A percentile compares a stretch with the other conserved stretches of the same genome.
Evolutionary conservation across 2,888 invertebrate genomes (phyloP).

Genomic region (Liposcelis brunnea): DNA sequence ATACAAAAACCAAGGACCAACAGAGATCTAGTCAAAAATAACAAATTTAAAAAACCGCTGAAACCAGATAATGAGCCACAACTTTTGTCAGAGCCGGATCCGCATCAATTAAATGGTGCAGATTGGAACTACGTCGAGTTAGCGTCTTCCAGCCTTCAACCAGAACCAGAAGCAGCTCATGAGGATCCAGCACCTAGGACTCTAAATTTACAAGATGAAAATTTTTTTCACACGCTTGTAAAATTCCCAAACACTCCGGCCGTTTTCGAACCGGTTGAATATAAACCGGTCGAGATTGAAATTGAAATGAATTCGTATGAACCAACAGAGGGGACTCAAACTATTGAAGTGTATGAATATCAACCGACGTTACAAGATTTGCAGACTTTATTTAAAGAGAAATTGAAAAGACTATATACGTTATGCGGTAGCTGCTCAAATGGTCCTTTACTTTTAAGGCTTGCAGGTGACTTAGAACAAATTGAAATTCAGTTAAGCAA

Average conservation of each 20-base stretch:
- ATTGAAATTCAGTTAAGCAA: not conserved
- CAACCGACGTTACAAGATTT: not conserved
- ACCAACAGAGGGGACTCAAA: not conserved
- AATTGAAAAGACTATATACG: constrained; percentile 5
- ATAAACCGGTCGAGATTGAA: not conserved
- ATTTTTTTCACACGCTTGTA: constrained; percentile 1
- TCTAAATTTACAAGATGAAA: not conserved
- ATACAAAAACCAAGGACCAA: not conserved
- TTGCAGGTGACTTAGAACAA: constrained; percentile 1
- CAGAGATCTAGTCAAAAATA: not conserved
- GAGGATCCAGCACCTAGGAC: not conserved
- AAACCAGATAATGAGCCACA: not conserved
- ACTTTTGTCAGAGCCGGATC: not conserved
- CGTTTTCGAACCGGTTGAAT: not conserved
- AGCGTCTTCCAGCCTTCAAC: not conserved
- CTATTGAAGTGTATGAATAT: not conserved
- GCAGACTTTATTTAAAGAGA: not conserved
- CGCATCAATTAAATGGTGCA: not conserved
- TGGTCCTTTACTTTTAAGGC: not conserved
- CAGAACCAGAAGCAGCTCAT: not conserved
- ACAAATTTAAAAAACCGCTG: too few species aligned
- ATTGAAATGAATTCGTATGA: constrained; percentile 3
- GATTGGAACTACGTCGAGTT: not conserved
- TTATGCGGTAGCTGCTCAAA: not conserved
- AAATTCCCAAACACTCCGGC: not conserved